Evolutionary conservation across 2,797 vertebrate species (phyloP).

Genomic region (Acanthiza pusilla): DNA sequence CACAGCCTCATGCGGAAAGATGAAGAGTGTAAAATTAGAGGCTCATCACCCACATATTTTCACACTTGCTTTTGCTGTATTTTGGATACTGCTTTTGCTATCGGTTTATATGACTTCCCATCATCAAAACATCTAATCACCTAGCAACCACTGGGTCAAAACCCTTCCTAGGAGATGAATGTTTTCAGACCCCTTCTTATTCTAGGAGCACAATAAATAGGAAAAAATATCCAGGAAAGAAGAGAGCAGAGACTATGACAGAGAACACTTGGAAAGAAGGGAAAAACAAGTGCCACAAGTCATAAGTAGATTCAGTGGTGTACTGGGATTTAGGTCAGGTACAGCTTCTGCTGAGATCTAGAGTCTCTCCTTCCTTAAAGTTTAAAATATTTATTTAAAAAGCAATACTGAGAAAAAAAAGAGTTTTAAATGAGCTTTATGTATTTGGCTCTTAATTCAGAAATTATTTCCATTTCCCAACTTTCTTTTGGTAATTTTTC

Average conservation of each 20-base stretch:
- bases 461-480: background rate
- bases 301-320: background rate
- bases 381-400: background rate
- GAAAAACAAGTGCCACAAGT: background rate
- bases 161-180: background rate
- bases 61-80: background rate
- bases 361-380: background rate
- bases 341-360: background rate
- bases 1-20: background rate
- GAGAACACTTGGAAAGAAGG: background rate
- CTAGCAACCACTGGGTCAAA: background rate
- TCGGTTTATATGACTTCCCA: background rate
- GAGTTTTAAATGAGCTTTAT: background rate
- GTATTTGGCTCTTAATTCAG: background rate
- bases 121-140: background rate
- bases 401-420: background rate
- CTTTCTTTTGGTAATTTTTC: background rate
- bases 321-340: background rate
- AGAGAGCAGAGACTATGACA: background rate
- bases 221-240: background rate
- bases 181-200: background rate
- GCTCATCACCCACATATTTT: constrained; percentile 9
- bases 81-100: background rate
- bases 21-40: constrained; percentile 39
- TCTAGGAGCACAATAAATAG: background rate